phyloP scores from a whole-genome alignment of 2,797 vertebrate species.

The Helostoma temminkii region DNA sequence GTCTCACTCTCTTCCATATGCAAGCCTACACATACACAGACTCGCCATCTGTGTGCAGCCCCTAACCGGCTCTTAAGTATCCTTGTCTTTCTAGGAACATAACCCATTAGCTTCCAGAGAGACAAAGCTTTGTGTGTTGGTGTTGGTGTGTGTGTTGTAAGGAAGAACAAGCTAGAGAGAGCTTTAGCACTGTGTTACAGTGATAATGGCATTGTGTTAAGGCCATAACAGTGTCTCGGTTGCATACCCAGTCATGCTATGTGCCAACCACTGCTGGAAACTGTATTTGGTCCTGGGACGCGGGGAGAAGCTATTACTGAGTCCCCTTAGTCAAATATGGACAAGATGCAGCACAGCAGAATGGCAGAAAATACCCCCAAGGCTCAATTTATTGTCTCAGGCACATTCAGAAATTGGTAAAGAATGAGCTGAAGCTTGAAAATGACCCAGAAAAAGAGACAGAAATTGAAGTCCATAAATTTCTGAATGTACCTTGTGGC shows the following conservation, averaged over 20 bases:
- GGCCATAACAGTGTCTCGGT: constrained; percentile 66
- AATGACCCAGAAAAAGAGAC: constrained; percentile 24
- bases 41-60: constrained; percentile 55
- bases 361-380: constrained; percentile 49
- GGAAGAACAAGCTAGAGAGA: constrained; percentile 53
- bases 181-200: constrained; percentile 71
- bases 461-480: constrained; percentile 15
- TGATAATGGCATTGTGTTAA: constrained; percentile 70
- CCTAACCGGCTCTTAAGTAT: constrained; percentile 71
- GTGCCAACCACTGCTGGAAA: constrained; percentile 65
- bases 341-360: constrained; percentile 55
- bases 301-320: constrained; percentile 64
- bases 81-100: constrained; percentile 68
- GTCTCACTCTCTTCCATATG: constrained; percentile 1
- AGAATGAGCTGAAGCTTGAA: constrained; percentile 34
- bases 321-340: constrained; percentile 69
- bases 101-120: constrained; percentile 69
- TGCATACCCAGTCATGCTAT: constrained; percentile 60
- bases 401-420: constrained; percentile 50
- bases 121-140: constrained; percentile 55
- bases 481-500: constrained; percentile 29
- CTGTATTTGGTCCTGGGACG: constrained; percentile 61
- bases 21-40: not conserved
- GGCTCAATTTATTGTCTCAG: constrained; percentile 56
- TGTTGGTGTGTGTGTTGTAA: constrained; percentile 27